These are phyloP conservation scores for Cettia cetti DNA, from an alignment of 2,113 vertebrate species.

Conservation along the genomic window DNA sequence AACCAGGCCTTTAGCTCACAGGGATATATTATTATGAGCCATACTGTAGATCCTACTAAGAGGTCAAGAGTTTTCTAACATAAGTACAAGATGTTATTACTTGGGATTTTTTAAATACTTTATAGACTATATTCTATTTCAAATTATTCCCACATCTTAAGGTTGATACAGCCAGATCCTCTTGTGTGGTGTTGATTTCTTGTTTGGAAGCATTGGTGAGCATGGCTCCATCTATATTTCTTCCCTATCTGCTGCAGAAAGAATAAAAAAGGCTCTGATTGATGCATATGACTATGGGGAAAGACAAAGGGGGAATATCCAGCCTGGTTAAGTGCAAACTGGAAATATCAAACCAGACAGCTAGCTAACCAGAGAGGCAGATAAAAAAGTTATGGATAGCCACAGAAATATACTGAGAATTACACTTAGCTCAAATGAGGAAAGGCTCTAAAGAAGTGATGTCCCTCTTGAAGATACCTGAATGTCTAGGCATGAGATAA, in stretches of 20 bases:
- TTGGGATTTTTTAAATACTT: not conserved
- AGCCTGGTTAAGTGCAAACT: not conserved
- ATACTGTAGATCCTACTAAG: not conserved
- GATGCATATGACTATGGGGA: constrained; percentile 1
- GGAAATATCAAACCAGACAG: constrained; percentile 38
- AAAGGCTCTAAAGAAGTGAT: not conserved
- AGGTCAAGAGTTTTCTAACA: not conserved
- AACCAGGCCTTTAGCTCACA: not conserved
- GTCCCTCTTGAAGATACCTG: not conserved
- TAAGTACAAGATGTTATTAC: not conserved
- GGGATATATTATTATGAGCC: not conserved
- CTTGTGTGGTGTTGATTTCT: not conserved
- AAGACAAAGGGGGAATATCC: constrained; percentile 22
- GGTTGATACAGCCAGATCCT: not conserved
- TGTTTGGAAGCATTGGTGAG: not conserved
- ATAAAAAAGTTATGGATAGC: not conserved
- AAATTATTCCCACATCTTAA: not conserved
- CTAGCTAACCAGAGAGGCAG: not conserved
- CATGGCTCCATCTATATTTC: not conserved
- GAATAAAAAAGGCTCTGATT: not conserved
- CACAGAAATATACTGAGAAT: not conserved
- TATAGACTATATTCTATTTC: not conserved
- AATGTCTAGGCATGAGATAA: not conserved
- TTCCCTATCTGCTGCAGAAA: not conserved
- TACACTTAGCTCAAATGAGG: not conserved